Conservation (phyloP, 2,888 invertebrate species). For the Heliconius aoede region DNA sequence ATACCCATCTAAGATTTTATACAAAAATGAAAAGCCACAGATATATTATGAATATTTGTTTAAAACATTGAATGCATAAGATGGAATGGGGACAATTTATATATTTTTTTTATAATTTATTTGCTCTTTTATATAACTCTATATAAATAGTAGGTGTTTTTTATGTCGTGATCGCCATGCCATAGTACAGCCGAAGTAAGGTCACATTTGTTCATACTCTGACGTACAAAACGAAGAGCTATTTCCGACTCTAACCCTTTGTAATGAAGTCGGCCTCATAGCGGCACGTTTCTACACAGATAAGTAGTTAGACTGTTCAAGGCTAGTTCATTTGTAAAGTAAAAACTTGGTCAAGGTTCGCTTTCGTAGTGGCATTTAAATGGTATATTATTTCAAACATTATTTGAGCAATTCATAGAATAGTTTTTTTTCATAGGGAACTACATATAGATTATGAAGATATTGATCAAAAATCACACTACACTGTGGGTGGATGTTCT, state of each 20-base stretch:
- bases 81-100: not conserved
- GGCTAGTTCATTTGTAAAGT: conserved; percentile 61
- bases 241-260: conserved; percentile 45
- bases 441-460: not conserved
- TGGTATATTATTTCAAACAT: conserved; percentile 30
- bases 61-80: not conserved
- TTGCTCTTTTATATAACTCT: not conserved
- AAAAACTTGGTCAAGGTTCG: conserved; percentile 69
- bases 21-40: not conserved
- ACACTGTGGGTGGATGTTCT: not conserved
- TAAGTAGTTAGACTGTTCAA: conserved; percentile 64
- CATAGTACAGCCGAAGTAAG: conserved; percentile 35
- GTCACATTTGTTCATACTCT: conserved; percentile 32
- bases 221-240: conserved; percentile 7
- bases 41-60: not conserved
- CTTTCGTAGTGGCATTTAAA: conserved; percentile 47
- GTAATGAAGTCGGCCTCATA: conserved; percentile 33
- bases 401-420: conserved; percentile 1
- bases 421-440: not conserved
- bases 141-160: conserved; percentile 25
- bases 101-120: not conserved
- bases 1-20: not conserved
- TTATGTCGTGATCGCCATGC: conserved; percentile 31
- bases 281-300: conserved; percentile 44
- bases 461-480: not conserved